Evolutionary conservation across 2,888 invertebrate species (phyloP), one percentile per base, ranked within the genome.

Genomic region (Drosophila austrosaltans): DNA sequence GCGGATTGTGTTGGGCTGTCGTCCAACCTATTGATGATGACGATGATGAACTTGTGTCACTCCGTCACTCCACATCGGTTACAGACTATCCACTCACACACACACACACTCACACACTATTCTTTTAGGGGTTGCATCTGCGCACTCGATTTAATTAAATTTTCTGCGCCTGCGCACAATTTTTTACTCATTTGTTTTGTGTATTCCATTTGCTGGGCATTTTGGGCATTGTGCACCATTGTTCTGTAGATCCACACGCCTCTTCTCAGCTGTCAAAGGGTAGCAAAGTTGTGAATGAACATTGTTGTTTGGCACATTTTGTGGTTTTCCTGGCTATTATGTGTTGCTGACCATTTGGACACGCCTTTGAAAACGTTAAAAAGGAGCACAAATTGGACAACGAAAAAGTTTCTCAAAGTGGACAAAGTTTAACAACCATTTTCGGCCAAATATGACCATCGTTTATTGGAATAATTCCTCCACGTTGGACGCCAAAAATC

Each of bases 41-140:
- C 80, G 83, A 84, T 89, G 89, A 89, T 89, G 86, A 80, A 89
- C 82, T 89, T 79, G 71, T 78, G 89, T 87, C 89, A 86, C 76
- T 65, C 61, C 56, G 69, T 63, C 69, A 74, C 72, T 60, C 77
- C 62, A 64, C 36, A 66, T 6, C 3, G 56, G 16, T 16, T 16
- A 16, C 16, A 16, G 53, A 57, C 57, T 36, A 36, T 36, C 28
- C 5, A 36, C 36, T 5, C 6, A 32, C 32, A 32, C 32, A 32
- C 6, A 6, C 36, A 36, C 8, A 36, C 36, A 36, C 28, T 4
- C 7, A 36, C 8, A 36, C 8, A 10, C 36, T 36, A 10, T 10
- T 36, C 8, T 53, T 64, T 57, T 53, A 72, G 63, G 81, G 81
- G 80, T 76, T 76, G 74, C 54, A 54, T 16, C 53, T 69, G 72